Conservation (phyloP, 2,888 invertebrate genomes). For the Philaethria dido region DNA sequence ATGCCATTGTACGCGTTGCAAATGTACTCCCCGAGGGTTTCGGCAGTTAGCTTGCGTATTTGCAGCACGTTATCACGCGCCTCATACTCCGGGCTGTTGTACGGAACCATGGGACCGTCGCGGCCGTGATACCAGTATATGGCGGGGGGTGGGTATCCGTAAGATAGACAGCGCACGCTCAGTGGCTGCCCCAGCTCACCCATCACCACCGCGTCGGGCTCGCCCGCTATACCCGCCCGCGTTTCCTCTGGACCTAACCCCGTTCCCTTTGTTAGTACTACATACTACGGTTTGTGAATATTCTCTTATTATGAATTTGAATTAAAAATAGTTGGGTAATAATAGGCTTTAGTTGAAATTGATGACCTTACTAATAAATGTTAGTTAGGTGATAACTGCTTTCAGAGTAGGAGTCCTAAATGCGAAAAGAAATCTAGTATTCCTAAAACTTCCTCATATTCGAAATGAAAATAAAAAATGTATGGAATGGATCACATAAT, state of each 20-base stretch:
- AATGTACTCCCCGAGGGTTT: constrained; percentile 92
- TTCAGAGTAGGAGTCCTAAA: too few species aligned
- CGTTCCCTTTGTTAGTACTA: constrained; percentile 61
- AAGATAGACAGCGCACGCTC: constrained; percentile 90
- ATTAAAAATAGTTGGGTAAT: background rate
- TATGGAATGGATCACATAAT: too few species aligned
- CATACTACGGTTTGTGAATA: constrained; percentile 52
- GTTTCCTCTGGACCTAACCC: constrained; percentile 83
- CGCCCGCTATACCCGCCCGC: constrained; percentile 87
- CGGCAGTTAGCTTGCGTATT: constrained; percentile 87
- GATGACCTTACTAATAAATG: too few species aligned
- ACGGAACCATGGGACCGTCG: constrained; percentile 88
- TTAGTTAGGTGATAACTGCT: too few species aligned
- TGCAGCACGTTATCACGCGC: constrained; percentile 90
- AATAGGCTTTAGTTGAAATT: background rate
- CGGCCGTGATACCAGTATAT: constrained; percentile 94
- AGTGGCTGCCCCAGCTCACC: constrained; percentile 89
- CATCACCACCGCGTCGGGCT: constrained; percentile 85
- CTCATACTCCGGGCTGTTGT: constrained; percentile 87
- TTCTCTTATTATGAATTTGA: constrained; percentile 6
- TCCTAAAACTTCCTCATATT: too few species aligned
- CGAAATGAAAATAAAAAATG: too few species aligned
- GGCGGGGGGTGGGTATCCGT: constrained; percentile 91
- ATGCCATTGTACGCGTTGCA: constrained; percentile 95
- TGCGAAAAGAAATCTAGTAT: too few species aligned